A percentile compares a stretch with the other conserved stretches of the same genome.
Evolutionary conservation across 2,888 invertebrate species (phyloP).

Genomic region (Drosophila paramelanica): DNA sequence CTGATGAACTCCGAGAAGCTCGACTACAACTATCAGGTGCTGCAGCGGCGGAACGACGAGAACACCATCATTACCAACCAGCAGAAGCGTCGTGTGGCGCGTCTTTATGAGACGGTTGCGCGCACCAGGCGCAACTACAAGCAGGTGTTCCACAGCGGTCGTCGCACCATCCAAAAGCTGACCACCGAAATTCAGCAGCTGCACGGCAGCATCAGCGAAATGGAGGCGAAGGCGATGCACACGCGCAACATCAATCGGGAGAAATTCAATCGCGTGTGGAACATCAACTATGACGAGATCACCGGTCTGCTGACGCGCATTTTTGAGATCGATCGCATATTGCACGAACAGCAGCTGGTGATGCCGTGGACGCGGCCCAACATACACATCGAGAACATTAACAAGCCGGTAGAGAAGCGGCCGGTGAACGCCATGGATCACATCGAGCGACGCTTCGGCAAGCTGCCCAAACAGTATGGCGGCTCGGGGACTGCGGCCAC

Average conservation of each 20-base stretch:
- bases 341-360: slow-evolving; percentile 88
- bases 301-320: slow-evolving; percentile 86
- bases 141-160: slow-evolving; percentile 88
- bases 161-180: slow-evolving; percentile 88
- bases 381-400: slow-evolving; percentile 57
- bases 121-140: slow-evolving; percentile 88
- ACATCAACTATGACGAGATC: slow-evolving; percentile 87
- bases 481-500: slow-evolving; percentile 12
- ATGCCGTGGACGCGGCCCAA: slow-evolving; percentile 86
- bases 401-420: slow-evolving; percentile 36
- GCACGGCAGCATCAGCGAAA: slow-evolving; percentile 88
- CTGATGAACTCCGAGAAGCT: slow-evolving; percentile 95
- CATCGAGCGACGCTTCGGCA: slow-evolving; percentile 49
- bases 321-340: slow-evolving; percentile 86
- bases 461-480: slow-evolving; percentile 47
- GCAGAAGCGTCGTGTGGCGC: slow-evolving; percentile 91
- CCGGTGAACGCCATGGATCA: slow-evolving; percentile 40
- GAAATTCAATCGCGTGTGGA: slow-evolving; percentile 86
- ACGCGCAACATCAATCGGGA: slow-evolving; percentile 85
- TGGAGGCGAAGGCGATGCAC: slow-evolving; percentile 89
- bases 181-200: slow-evolving; percentile 89
- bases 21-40: slow-evolving; percentile 94
- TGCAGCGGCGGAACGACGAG: slow-evolving; percentile 95
- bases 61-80: slow-evolving; percentile 91
- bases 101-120: slow-evolving; percentile 90